phyloP scores from a whole-genome alignment of 2,888 invertebrate genomes.

The Lycophotia porphyrea region DNA sequence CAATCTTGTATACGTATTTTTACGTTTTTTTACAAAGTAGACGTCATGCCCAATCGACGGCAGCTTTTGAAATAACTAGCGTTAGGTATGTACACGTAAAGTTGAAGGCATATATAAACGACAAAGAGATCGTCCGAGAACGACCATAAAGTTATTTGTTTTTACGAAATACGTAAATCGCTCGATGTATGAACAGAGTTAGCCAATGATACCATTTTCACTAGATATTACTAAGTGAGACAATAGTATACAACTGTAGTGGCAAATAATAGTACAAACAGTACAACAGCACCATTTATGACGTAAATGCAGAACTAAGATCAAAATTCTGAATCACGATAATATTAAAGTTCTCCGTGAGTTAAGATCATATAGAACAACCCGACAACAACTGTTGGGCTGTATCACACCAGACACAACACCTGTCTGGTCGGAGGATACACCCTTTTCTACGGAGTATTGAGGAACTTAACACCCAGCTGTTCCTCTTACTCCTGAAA shows the following conservation, averaged over 20 bases:
- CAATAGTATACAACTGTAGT: neutral
- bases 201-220: neutral
- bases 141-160: neutral
- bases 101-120: neutral
- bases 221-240: neutral
- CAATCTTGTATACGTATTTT: no score
- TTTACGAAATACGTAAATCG: neutral
- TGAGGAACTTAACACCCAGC: neutral
- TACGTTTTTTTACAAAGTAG: no score
- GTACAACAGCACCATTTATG: no score
- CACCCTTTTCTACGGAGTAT: neutral
- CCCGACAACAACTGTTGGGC: neutral
- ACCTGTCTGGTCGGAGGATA: neutral
- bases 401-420: neutral
- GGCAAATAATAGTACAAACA: no score
- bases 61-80: neutral
- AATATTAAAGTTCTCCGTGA: neutral
- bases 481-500: neutral
- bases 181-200: neutral
- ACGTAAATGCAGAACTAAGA: no score
- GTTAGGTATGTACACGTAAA: neutral
- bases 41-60: neutral
- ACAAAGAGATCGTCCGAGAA: neutral
- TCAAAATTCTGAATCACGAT: no score
- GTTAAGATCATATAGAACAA: neutral